These are phyloP conservation scores for Oligia fasciuncula DNA, from an alignment of 2,888 invertebrate genomes.

Conservation along the genomic window DNA sequence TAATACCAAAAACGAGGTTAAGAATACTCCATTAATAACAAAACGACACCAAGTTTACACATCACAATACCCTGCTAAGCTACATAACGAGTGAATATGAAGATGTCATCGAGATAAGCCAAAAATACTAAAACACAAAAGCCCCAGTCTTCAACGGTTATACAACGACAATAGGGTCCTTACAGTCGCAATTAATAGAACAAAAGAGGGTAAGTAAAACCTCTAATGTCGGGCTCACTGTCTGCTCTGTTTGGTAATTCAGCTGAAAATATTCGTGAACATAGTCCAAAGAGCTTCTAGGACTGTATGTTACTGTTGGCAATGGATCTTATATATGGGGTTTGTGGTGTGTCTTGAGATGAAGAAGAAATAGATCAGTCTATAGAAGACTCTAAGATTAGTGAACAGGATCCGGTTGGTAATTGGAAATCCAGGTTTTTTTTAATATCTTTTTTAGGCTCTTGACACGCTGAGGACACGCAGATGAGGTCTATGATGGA, in stretches of 20 bases:
- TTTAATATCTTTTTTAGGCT: too few species aligned
- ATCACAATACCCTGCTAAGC: conserved; percentile 33
- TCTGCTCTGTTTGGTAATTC: conserved; percentile 70
- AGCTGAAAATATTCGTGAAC: conserved; percentile 57
- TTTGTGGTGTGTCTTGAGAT: background rate
- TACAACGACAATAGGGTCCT: conserved; percentile 64
- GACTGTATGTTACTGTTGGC: conserved; percentile 42
- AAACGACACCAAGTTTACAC: conserved; percentile 31
- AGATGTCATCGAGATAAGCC: conserved; percentile 64
- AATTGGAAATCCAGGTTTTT: background rate
- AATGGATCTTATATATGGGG: conserved; percentile 1
- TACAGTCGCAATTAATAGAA: conserved; percentile 79
- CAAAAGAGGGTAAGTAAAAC: conserved; percentile 74
- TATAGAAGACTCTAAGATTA: background rate
- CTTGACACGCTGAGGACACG: too few species aligned
- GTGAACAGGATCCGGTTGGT: too few species aligned
- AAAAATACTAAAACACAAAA: conserved; percentile 68
- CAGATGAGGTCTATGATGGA: too few species aligned
- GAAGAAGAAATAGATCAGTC: background rate
- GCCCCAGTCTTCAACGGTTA: conserved; percentile 64
- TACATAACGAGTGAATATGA: conserved; percentile 49
- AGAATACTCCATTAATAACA: conserved; percentile 13
- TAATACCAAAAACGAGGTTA: background rate
- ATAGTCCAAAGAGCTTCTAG: conserved; percentile 40
- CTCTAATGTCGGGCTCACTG: conserved; percentile 71